Base-by-base conservation (phyloP, 64 coral and sea anemone species). In the Pocillopora damicornis region DNA sequence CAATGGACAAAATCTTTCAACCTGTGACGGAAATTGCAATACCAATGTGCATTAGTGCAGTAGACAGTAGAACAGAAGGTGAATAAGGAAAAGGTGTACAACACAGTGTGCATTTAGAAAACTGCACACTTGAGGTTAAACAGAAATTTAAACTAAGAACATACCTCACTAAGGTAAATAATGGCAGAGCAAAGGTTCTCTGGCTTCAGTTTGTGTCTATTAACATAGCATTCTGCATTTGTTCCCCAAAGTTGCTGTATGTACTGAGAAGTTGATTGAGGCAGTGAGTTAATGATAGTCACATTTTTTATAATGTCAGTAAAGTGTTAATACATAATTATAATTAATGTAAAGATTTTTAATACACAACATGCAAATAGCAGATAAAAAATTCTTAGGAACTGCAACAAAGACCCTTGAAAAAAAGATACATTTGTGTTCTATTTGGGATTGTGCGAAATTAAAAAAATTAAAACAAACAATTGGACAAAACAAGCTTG, bases 141-240 rank as follows among this genome's bases (percentile, higher is more conserved):
- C 42, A 51, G 2, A 51, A 51, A 51, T 51, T 51, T 2, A 25
- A 20, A 17, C 3, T 4, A 25, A 37, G 12, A 36, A 17, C 14
- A 61, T 83, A 91, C 90, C 90, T 91, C 90, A 80, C 90, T 91
- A 45, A 91, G 77, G 77, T 86, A 91, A 36, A 71, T 72, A 11
- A 91, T 13, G 34, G 87, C 87, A 34, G 90, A 86, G 34, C 90
- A 91, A 11, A 86, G 37, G 51, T 64, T 85, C 16, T 63, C 63
- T 23, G 83, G 81, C 2, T 87, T 74, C 5, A 91, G 63, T 1
- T 73, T 20, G 30, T 91, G 90, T 15, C 59, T 38, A 56, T 57
- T 18, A 37, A 91, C 63, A 35, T 91, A 91, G 60, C 90, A 91
- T 0, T 78, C 63, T 61, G 37, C 10, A 71, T 72, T 86, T 79